Conservation (phyloP, 2,888 invertebrate species). For the Helicoverpa assulta region DNA sequence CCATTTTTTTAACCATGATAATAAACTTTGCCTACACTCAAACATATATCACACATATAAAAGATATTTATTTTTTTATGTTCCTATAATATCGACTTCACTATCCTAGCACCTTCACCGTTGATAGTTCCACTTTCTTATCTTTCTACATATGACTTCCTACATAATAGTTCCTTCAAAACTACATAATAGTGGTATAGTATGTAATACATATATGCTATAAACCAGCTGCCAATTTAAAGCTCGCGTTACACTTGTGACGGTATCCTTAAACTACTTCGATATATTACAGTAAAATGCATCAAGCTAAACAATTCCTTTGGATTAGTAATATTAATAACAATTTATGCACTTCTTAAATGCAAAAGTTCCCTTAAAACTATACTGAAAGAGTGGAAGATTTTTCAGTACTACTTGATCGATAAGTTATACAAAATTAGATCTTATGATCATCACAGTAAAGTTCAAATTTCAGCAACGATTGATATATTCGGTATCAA, state of each 20-base stretch:
- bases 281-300: constrained; percentile 58
- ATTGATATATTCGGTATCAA: constrained; percentile 52
- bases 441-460: constrained; percentile 48
- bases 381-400: constrained; percentile 39
- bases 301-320: constrained; percentile 54
- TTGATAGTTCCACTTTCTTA: too few species aligned
- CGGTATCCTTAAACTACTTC: constrained; percentile 53
- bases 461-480: constrained; percentile 44
- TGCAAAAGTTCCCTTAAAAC: constrained; percentile 45
- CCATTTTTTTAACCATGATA: too few species aligned
- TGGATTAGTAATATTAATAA: constrained; percentile 63
- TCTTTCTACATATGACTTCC: too few species aligned
- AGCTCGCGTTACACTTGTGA: constrained; percentile 66
- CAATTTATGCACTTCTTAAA: constrained; percentile 55
- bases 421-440: constrained; percentile 51
- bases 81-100: too few species aligned
- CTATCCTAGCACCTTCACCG: too few species aligned
- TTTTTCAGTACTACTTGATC: constrained; percentile 9
- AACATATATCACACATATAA: too few species aligned
- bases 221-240: constrained; percentile 65
- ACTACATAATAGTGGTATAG: neutral
- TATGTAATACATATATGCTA: constrained; percentile 9
- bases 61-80: too few species aligned
- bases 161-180: too few species aligned
- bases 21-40: too few species aligned